Conservation (phyloP, 35 echinoderm and acorn worm genomes). For the Eucidaris tribuloides region DNA sequence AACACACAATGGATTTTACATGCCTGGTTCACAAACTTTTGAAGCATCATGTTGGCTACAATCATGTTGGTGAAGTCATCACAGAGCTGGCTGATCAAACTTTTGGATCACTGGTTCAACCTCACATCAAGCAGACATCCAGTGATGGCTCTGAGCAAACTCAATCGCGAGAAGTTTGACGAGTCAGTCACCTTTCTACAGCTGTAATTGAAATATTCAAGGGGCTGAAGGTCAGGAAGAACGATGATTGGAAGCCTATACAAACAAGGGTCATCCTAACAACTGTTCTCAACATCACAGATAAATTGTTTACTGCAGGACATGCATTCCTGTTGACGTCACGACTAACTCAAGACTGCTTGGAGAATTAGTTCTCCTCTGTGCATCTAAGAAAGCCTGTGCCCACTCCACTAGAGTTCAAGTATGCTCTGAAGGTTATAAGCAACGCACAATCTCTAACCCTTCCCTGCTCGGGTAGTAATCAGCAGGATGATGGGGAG, state of each 20-base stretch:
- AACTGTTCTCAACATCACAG: background rate
- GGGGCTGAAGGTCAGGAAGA: background rate
- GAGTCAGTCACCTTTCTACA: background rate
- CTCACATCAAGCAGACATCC: background rate
- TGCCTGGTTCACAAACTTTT: background rate
- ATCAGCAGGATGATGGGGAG: slow-evolving; percentile 43
- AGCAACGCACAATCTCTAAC: slow-evolving; percentile 16
- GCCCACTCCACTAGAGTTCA: slow-evolving; percentile 31
- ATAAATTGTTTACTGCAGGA: slow-evolving; percentile 14
- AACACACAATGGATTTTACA: background rate
- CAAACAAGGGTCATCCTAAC: slow-evolving; percentile 13
- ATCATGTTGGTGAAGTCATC: slow-evolving; percentile 2
- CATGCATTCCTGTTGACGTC: slow-evolving; percentile 31
- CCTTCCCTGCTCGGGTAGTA: slow-evolving; percentile 6
- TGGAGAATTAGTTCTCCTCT: slow-evolving; percentile 43
- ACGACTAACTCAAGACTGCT: slow-evolving; percentile 34
- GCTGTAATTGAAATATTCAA: slow-evolving; percentile 16
- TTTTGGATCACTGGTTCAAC: background rate
- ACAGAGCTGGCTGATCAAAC: background rate
- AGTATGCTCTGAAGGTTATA: slow-evolving; percentile 36
- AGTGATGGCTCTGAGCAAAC: background rate
- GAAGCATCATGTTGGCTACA: no score
- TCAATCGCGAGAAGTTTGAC: background rate
- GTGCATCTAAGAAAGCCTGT: slow-evolving; percentile 47
- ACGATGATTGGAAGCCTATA: slow-evolving; percentile 33